Conservation (phyloP, 2,113 vertebrate genomes). For the Lasiurus cinereus region DNA sequence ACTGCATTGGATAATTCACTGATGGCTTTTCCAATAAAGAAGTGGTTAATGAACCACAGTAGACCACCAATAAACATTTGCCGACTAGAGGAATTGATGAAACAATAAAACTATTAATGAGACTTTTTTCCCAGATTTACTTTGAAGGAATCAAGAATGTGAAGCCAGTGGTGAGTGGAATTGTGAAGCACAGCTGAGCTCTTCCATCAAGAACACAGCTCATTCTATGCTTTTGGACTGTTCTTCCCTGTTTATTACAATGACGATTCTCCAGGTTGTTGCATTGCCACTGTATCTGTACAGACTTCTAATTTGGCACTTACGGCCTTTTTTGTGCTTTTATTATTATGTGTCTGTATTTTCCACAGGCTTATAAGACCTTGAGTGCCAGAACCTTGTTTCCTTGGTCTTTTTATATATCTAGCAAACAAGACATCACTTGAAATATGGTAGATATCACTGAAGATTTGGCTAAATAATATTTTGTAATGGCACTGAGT, state of each 20-base stretch:
- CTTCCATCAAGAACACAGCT: constrained; percentile 65
- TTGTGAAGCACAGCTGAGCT: constrained; percentile 77
- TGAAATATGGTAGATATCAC: constrained; percentile 71
- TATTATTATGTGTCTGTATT: constrained; percentile 72
- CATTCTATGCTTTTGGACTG: constrained; percentile 66
- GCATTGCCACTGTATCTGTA: constrained; percentile 70
- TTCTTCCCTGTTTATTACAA: constrained; percentile 53
- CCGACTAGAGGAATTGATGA: constrained; percentile 58
- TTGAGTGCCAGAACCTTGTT: constrained; percentile 64
- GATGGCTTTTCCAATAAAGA: constrained; percentile 51
- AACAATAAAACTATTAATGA: constrained; percentile 72
- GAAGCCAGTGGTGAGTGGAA: constrained; percentile 72
- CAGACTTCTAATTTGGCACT: constrained; percentile 59
- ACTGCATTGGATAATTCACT: constrained; percentile 57
- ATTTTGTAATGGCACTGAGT: constrained; percentile 68
- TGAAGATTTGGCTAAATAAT: constrained; percentile 63
- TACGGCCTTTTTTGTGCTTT: constrained; percentile 69
- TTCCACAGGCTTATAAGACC: constrained; percentile 44
- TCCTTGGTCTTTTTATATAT: constrained; percentile 60
- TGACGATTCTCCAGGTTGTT: constrained; percentile 66
- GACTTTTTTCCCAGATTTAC: constrained; percentile 71
- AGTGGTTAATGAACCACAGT: constrained; percentile 31
- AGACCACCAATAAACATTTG: constrained; percentile 60
- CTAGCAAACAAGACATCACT: constrained; percentile 52
- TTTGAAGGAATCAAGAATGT: constrained; percentile 75